Percentiles rank a stretch among this genome's conserved stretches.
Conservation (phyloP, 2,113 vertebrate species). For the Sus scrofa region DNA sequence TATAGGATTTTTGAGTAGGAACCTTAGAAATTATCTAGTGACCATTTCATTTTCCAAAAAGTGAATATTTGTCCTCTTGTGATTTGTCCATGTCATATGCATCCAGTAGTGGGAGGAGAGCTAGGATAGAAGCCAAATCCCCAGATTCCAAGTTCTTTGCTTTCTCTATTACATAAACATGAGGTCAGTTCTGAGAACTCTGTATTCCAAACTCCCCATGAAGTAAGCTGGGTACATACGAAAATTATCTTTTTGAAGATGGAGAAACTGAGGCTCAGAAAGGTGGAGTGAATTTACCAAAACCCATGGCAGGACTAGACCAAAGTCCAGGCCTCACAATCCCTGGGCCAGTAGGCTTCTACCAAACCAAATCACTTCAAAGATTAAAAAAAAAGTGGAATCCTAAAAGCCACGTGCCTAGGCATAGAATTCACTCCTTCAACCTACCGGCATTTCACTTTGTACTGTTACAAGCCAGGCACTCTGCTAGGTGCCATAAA, state of each 20-base stretch:
- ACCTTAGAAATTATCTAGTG: slow-evolving; percentile 22
- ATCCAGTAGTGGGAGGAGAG: background rate
- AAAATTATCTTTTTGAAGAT: background rate
- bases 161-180: background rate
- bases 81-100: background rate
- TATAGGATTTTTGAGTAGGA: background rate
- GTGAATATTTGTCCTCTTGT: background rate
- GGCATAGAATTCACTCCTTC: background rate
- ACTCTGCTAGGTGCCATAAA: background rate
- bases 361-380: background rate
- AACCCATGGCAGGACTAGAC: background rate
- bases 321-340: background rate
- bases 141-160: background rate
- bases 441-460: background rate
- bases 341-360: background rate
- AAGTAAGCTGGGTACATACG: background rate
- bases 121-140: background rate
- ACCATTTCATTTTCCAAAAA: slow-evolving; percentile 14
- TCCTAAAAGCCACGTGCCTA: background rate
- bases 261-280: slow-evolving; percentile 20
- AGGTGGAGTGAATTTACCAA: background rate
- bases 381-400: background rate
- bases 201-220: background rate
- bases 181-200: background rate
- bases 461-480: background rate